Evolutionary conservation across 2,888 invertebrate species (phyloP).

Genomic region (Spicauda simplicius): DNA sequence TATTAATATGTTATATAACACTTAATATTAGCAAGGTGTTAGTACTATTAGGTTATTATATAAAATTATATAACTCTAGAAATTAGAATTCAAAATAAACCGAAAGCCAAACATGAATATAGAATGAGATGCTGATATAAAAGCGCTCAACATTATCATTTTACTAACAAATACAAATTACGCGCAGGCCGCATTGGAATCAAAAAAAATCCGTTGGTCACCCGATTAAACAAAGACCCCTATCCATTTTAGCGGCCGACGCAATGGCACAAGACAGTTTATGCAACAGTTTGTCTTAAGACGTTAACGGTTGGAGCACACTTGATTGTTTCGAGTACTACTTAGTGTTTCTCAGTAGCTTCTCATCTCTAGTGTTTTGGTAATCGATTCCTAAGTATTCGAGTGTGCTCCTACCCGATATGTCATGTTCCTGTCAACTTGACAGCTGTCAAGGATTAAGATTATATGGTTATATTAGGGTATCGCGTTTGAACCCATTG

Average conservation of each 20-base stretch:
- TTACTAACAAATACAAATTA: too few species aligned
- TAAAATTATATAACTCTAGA: neutral
- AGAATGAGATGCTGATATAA: too few species aligned
- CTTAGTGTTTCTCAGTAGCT: constrained; percentile 18
- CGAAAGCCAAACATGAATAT: neutral
- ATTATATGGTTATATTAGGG: neutral
- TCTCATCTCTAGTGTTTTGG: constrained; percentile 16
- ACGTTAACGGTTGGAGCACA: constrained; percentile 5
- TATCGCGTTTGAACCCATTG: too few species aligned
- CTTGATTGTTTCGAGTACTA: constrained; percentile 7
- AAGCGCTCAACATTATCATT: too few species aligned
- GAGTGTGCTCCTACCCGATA: constrained; percentile 8
- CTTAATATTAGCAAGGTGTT: neutral
- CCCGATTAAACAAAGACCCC: neutral
- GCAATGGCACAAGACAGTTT: neutral
- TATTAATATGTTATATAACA: too few species aligned
- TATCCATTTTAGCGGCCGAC: neutral
- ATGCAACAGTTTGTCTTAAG: constrained; percentile 21
- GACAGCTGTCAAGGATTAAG: constrained; percentile 2
- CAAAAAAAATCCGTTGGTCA: too few species aligned
- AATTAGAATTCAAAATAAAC: neutral
- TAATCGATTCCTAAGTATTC: constrained; percentile 13
- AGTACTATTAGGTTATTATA: neutral
- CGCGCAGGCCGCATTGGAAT: too few species aligned
- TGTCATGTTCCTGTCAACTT: neutral